Evolutionary conservation across 2,888 invertebrate species (phyloP).

Genomic region (Neuroscelio doddi): DNA sequence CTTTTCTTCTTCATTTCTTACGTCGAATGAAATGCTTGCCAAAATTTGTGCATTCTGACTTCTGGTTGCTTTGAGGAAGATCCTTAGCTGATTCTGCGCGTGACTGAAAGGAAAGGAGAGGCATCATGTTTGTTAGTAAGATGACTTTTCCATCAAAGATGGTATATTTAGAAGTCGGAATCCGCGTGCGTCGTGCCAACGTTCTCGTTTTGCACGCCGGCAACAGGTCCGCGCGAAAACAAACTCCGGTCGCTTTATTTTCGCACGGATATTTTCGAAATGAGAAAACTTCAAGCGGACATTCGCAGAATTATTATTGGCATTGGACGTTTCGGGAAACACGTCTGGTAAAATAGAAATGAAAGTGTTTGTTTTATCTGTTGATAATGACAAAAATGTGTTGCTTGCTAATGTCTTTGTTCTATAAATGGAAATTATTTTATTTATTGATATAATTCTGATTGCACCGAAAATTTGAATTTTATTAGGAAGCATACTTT

Average conservation of each 20-base stretch:
- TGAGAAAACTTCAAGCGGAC: neutral
- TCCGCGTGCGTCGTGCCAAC: slow-evolving; percentile 4
- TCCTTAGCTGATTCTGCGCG: neutral
- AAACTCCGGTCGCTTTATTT: slow-evolving; percentile 13
- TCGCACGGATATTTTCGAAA: slow-evolving; percentile 13
- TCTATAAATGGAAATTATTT: too few relatives aligned
- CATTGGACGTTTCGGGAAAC: neutral
- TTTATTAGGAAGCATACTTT: too few relatives aligned
- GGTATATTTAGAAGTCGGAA: slow-evolving; percentile 14
- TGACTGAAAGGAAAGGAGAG: slow-evolving; percentile 4
- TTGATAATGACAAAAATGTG: too few relatives aligned
- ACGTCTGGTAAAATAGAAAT: neutral
- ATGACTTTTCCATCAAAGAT: slow-evolving; percentile 9
- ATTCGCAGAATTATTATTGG: slow-evolving; percentile 10
- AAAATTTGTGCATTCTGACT: neutral
- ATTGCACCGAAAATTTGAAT: too few relatives aligned
- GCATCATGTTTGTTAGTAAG: slow-evolving; percentile 11
- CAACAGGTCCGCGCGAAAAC: slow-evolving; percentile 15
- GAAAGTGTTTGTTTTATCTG: neutral
- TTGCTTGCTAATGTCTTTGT: too few relatives aligned
- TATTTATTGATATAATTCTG: too few relatives aligned
- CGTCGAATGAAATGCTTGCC: neutral
- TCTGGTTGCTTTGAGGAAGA: neutral
- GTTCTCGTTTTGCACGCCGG: slow-evolving; percentile 11
- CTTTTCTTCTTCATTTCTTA: neutral